These are phyloP conservation scores for Nicator chloris DNA, from an alignment of 2,113 vertebrate species.

Conservation along the genomic window DNA sequence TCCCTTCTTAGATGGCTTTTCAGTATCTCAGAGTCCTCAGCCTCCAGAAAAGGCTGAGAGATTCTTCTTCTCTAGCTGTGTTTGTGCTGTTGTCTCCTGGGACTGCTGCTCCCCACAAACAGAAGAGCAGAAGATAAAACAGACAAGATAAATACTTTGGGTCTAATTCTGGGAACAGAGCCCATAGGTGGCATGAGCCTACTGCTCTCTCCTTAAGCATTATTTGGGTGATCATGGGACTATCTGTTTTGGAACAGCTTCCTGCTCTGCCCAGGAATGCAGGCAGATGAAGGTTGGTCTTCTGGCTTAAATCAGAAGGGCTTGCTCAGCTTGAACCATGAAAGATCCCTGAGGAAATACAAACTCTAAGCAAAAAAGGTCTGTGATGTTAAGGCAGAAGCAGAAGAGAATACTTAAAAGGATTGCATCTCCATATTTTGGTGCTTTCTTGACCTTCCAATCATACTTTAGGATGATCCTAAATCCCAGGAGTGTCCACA, in stretches of 20 bases:
- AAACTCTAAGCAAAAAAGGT: neutral
- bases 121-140: neutral
- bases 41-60: neutral
- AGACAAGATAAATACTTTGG: neutral
- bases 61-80: neutral
- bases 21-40: neutral
- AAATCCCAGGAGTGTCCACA: neutral
- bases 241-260: neutral
- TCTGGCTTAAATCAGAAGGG: neutral
- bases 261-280: neutral
- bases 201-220: neutral
- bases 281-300: neutral
- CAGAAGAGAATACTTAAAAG: neutral
- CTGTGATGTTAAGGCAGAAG: neutral
- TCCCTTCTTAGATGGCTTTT: neutral
- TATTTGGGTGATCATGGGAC: neutral
- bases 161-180: neutral
- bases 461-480: neutral
- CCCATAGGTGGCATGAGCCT: neutral
- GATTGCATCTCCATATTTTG: neutral
- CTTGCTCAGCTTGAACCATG: neutral
- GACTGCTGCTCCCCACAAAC: neutral
- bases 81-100: neutral
- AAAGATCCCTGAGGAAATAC: neutral
- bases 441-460: neutral